phyloP scores from a whole-genome alignment of 2,888 invertebrate genomes.

The Cryptops parisi region DNA sequence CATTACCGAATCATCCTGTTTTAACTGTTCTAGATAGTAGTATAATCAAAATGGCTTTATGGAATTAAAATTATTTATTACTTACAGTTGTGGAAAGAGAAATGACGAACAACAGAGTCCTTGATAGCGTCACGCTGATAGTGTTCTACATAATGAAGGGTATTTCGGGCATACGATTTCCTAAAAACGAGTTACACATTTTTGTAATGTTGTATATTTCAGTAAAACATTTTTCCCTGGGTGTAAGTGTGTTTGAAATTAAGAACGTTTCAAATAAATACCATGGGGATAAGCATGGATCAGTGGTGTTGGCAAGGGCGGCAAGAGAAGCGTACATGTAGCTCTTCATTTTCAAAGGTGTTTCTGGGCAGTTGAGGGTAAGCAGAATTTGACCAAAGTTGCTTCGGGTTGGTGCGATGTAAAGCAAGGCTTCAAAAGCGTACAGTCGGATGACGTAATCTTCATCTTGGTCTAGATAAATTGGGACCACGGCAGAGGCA shows the following conservation, averaged over 20 bases:
- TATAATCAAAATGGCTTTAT: too few relatives aligned
- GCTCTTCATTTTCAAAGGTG: constrained; percentile 20
- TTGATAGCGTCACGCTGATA: not conserved
- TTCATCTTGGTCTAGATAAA: constrained; percentile 25
- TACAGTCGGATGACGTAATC: constrained; percentile 25
- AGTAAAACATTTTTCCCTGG: too few relatives aligned
- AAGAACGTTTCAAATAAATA: too few relatives aligned
- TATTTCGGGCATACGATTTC: not conserved
- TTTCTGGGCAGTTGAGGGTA: constrained; percentile 20
- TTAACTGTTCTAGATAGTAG: too few relatives aligned
- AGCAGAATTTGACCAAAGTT: constrained; percentile 25
- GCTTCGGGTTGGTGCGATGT: constrained; percentile 21
- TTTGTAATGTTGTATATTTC: too few relatives aligned
- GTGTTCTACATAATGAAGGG: not conserved
- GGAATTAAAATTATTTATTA: too few relatives aligned
- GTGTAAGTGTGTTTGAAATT: too few relatives aligned
- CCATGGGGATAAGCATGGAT: constrained; percentile 15
- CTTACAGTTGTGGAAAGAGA: not conserved
- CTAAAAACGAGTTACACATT: not conserved
- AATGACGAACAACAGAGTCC: not conserved
- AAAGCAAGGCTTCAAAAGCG: constrained; percentile 23
- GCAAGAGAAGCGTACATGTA: constrained; percentile 21
- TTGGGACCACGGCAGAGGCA: constrained; percentile 21
- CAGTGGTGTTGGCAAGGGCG: constrained; percentile 21
- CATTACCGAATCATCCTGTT: not conserved